A percentile compares a stretch with the other conserved stretches of the same genome.
phyloP scores from a whole-genome alignment of 2,888 invertebrate genomes.

The Drosophila anceps region DNA sequence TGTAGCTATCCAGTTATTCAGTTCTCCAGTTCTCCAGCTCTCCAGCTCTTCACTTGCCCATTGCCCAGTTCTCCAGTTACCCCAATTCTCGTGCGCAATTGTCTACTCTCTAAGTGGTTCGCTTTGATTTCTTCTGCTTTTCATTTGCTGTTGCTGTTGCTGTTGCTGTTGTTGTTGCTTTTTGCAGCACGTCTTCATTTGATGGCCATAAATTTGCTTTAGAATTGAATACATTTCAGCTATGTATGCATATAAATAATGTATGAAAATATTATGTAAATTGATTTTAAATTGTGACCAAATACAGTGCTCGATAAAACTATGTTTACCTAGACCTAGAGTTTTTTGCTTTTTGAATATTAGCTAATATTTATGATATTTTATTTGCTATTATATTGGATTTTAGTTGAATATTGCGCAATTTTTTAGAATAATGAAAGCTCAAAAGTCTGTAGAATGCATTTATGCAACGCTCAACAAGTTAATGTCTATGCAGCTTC shows the following conservation, averaged over 20 bases:
- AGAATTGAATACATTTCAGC: not conserved
- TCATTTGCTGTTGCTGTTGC: not conserved
- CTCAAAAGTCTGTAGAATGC: too few relatives aligned
- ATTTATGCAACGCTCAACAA: too few relatives aligned
- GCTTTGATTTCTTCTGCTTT: conserved; percentile 8
- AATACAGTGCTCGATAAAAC: not conserved
- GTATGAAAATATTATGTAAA: not conserved
- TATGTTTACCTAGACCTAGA: not conserved
- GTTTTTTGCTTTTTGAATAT: not conserved
- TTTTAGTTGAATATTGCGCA: too few relatives aligned
- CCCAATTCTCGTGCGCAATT: not conserved
- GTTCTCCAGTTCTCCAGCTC: not conserved
- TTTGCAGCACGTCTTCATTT: conserved; percentile 10
- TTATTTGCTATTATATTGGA: too few relatives aligned
- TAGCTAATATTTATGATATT: too few relatives aligned
- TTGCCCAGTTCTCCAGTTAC: not conserved
- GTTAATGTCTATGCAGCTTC: too few relatives aligned
- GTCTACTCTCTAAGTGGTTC: not conserved
- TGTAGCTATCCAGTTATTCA: not conserved
- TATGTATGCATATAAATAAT: not conserved
- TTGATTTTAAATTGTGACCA: not conserved
- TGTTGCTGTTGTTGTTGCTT: not conserved
- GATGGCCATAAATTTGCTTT: conserved; percentile 8
- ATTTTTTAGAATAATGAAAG: too few relatives aligned
- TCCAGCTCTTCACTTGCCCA: not conserved